Conservation (phyloP, 2,797 vertebrate genomes). For the Pseudocheirus occidentalis region DNA sequence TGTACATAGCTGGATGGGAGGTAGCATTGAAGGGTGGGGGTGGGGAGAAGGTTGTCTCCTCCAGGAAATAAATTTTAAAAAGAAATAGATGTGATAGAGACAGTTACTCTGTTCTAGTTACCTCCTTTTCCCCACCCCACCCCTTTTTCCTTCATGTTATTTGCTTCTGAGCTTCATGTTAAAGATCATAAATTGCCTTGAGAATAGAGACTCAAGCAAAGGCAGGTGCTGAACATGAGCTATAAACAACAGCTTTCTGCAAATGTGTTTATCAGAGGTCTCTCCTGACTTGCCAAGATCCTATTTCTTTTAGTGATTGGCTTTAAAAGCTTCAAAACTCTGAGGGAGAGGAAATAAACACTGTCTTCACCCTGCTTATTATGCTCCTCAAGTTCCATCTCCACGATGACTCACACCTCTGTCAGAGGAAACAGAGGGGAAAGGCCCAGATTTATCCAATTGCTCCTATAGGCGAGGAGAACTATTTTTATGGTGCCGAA, state of each 20-base stretch:
- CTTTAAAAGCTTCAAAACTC: background rate
- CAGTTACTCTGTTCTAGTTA: background rate
- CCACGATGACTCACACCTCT: slow-evolving; percentile 3
- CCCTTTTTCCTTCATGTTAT: background rate
- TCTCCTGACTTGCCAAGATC: background rate
- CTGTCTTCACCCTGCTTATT: background rate
- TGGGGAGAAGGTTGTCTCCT: background rate
- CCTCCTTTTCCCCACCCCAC: background rate
- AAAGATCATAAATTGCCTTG: slow-evolving; percentile 30
- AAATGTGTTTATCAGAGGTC: background rate
- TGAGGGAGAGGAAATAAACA: background rate
- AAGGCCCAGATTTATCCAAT: background rate
- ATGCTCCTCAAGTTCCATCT: background rate
- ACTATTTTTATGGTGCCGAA: slow-evolving; percentile 1
- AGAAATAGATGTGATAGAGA: background rate
- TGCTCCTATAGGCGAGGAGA: slow-evolving; percentile 10
- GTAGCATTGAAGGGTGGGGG: background rate
- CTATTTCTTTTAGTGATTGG: slow-evolving; percentile 30
- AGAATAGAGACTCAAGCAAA: slow-evolving; percentile 24
- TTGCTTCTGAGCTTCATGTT: slow-evolving; percentile 20
- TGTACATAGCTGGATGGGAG: background rate
- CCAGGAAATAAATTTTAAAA: background rate
- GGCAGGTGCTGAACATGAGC: background rate
- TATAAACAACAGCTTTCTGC: background rate
- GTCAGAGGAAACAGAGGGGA: background rate